phyloP scores from a whole-genome alignment of 2,797 vertebrate species.

The Muscicapa comitata region DNA sequence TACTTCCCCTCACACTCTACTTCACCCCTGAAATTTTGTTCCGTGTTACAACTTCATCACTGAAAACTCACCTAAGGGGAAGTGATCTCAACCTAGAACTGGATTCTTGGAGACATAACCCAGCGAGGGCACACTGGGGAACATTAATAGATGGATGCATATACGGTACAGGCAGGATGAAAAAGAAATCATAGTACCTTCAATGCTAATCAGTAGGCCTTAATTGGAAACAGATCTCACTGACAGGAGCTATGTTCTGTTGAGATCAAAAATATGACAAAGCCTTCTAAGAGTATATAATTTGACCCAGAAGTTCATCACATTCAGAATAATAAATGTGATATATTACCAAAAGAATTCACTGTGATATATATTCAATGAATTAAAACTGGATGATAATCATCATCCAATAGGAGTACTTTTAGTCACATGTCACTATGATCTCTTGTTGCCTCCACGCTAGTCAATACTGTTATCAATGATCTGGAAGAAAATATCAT shows the following conservation, averaged over 20 bases:
- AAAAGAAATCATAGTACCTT: background rate
- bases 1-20: background rate
- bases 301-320: background rate
- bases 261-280: background rate
- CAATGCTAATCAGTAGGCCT: background rate
- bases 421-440: background rate
- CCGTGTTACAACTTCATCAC: accelerated
- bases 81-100: background rate
- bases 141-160: background rate
- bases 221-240: background rate
- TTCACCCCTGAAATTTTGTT: background rate
- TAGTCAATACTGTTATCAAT: background rate
- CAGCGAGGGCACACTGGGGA: background rate
- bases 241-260: background rate
- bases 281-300: background rate
- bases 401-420: background rate
- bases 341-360: background rate
- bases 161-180: background rate
- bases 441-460: background rate
- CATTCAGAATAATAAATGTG: background rate
- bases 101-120: background rate
- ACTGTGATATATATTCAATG: background rate
- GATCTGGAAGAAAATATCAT: background rate
- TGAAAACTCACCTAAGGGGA: background rate
- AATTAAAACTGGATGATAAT: background rate